Percentiles rank a stretch among this genome's conserved stretches.
Conservation (phyloP, 2,113 vertebrate species). For the Hydrolagus affinis region DNA sequence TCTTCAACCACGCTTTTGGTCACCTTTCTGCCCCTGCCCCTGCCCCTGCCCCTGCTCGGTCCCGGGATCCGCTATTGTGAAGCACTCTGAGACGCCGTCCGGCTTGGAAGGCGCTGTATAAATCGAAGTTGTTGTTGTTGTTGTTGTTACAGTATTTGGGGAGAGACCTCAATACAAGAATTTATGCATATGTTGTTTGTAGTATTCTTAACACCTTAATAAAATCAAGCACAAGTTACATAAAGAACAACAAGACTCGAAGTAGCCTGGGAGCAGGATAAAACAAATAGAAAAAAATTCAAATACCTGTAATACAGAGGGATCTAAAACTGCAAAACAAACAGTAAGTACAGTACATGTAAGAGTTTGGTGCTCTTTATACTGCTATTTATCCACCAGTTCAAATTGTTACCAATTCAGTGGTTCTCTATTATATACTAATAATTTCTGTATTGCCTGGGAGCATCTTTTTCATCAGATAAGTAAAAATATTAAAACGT, state of each 20-base stretch:
- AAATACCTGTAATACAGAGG: neutral
- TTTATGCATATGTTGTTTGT: neutral
- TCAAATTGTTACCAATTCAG: neutral
- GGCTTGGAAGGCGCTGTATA: no score
- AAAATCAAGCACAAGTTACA: neutral
- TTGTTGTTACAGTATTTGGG: no score
- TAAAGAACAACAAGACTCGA: neutral
- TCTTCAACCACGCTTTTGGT: no score
- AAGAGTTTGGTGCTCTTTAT: neutral
- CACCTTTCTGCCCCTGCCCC: no score
- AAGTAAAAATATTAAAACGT: no score
- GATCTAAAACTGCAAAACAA: neutral
- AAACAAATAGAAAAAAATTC: neutral
- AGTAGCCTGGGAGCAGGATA: neutral
- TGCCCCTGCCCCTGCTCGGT: no score
- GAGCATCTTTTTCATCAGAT: no score
- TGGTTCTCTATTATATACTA: neutral
- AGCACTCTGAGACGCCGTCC: no score
- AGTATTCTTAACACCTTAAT: no score
- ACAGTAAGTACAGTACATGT: neutral
- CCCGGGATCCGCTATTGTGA: no score
- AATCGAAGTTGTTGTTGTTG: no score
- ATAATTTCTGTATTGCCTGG: no score
- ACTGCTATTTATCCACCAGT: neutral
- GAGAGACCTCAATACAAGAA: neutral